Evolutionary conservation across 2,113 vertebrate species (phyloP).

Genomic region (Chelonoidis abingdonii): DNA sequence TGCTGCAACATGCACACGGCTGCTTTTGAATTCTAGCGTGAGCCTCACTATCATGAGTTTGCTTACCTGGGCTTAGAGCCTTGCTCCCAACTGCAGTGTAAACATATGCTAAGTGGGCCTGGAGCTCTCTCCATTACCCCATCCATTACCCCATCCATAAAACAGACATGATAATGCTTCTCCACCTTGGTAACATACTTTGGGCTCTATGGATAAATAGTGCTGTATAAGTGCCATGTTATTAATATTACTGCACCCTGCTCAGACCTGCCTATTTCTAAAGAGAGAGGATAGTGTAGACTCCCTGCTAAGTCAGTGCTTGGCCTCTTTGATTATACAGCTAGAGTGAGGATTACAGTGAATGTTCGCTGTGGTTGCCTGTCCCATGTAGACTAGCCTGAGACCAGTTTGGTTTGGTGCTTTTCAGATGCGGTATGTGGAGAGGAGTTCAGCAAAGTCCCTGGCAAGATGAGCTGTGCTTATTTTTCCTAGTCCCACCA

Average conservation of each 20-base stretch:
- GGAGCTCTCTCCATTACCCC: not conserved
- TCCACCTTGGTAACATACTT: conserved; percentile 55
- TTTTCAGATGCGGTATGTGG: not conserved
- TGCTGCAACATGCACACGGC: not conserved
- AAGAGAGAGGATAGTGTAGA: not conserved
- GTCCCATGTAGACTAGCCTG: rapidly evolving
- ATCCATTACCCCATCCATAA: not conserved
- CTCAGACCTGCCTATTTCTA: conserved; percentile 12
- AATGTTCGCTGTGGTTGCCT: not conserved
- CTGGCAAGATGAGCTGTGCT: not conserved
- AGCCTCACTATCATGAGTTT: not conserved
- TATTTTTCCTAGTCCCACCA: not conserved
- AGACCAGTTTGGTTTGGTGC: rapidly evolving
- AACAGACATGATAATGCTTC: conserved; percentile 25
- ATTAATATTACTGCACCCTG: conserved; percentile 4
- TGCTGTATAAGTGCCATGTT: not conserved
- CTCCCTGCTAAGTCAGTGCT: conserved; percentile 8
- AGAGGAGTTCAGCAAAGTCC: not conserved
- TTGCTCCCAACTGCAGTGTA: not conserved
- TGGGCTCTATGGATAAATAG: conserved; percentile 54
- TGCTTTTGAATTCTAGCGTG: not conserved
- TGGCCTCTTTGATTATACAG: not conserved
- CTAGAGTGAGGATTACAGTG: not conserved
- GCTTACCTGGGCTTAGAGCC: not conserved
- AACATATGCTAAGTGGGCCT: not conserved